phyloP scores from a whole-genome alignment of 2,888 invertebrate genomes.

The Brachylomia viminalis region DNA sequence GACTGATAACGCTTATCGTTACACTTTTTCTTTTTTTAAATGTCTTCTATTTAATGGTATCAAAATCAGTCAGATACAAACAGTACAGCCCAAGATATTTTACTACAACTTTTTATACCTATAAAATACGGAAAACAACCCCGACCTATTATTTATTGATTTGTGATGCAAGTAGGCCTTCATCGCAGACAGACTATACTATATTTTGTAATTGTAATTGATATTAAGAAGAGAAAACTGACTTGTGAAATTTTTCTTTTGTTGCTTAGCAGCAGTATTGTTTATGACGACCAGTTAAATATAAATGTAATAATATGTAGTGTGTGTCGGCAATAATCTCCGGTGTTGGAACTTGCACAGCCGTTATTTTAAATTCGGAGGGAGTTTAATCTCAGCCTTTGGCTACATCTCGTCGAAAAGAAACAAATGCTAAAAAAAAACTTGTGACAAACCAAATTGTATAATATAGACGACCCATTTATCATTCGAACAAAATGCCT shows the following conservation, averaged over 20 bases:
- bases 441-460: neutral
- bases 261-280: neutral
- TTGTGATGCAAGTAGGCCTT: neutral
- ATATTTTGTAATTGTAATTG: neutral
- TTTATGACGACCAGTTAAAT: neutral
- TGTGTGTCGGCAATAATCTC: neutral
- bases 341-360: neutral
- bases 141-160: too few species aligned
- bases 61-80: too few species aligned
- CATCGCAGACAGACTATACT: neutral
- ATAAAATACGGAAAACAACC: too few species aligned
- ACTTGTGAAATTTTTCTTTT: neutral
- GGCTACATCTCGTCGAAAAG: neutral
- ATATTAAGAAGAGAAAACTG: too few species aligned
- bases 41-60: too few species aligned
- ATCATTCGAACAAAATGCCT: neutral
- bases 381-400: conserved; percentile 15
- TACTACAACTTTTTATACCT: too few species aligned
- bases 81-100: too few species aligned
- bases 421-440: neutral
- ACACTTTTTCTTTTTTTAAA: too few species aligned
- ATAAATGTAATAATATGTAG: too few species aligned
- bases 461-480: neutral
- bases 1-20: too few species aligned
- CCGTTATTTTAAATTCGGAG: neutral